Base-by-base conservation (phyloP, 1,140 invertebrate genomes). In the Aphis craccivora region DNA sequence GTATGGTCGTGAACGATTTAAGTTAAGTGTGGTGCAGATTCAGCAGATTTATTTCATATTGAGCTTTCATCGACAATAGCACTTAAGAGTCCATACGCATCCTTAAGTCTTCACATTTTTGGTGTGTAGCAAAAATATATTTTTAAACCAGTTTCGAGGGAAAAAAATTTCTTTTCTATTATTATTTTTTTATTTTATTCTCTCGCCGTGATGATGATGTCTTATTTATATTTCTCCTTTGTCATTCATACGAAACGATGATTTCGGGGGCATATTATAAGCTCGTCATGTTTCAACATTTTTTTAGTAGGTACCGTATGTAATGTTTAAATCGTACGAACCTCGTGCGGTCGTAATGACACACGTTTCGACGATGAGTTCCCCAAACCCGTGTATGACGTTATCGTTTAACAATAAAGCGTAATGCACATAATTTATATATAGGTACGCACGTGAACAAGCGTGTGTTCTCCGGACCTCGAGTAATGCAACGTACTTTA, bases 341-440 rank as follows among this genome's bases (percentile, higher is more conserved):
- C 60, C 60, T 67, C 18, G n/a, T 67, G 60, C 60, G 60, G 30
- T 20, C 60, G n/a, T 76, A 76, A 76, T 76, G 60, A 76, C 60
- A 76, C 60, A 18, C n/a, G 60, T 76, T 67, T 67, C 30, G 30
- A 67, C 60, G 30, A 67, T n/a, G 60, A 67, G 30, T 67, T 76
- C n/a, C 5, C 60, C 60, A 76, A 76, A 76, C 60, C 60, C 60
- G 4, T 18, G 60, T 76, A 76, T 76, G 60, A 76, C 60, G 60
- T 76, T 76, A 76, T 76, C 60, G 14, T 76, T 76, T 76, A 76
- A 76, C 60, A 76, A 76, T 76, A 76, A 76, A 76, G 30, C 60
- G 60, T 76, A 76, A 76, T 76, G 60, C 60, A 76, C 60, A 76
- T 67, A 67, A 67, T n/a, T 35, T 7, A 76, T 18, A 14, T 76